A percentile compares a stretch with the other conserved stretches of the same genome.
These are phyloP conservation scores for Rhinoraja longicauda DNA, from an alignment of 2,797 vertebrate species.

Conservation along the genomic window DNA sequence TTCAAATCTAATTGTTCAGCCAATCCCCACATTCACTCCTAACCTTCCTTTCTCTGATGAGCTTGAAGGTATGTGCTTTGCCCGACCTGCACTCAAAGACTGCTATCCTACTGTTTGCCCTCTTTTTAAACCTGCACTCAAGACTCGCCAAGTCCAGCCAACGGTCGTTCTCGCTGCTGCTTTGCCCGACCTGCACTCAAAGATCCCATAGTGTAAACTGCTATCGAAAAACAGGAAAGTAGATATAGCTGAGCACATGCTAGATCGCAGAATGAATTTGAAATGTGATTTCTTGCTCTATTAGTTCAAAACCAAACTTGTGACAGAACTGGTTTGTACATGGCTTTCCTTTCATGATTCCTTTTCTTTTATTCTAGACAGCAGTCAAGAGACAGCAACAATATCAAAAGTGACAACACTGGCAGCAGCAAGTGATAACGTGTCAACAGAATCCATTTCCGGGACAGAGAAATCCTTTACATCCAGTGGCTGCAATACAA, in stretches of 20 bases:
- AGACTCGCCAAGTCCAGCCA: too few relatives aligned
- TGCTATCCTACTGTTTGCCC: too few relatives aligned
- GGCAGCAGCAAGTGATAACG: conserved; percentile 47
- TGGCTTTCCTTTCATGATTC: background rate
- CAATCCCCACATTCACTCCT: too few relatives aligned
- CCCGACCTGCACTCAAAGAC: too few relatives aligned
- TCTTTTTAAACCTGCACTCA: too few relatives aligned
- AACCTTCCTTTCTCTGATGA: too few relatives aligned
- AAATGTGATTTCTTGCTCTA: background rate
- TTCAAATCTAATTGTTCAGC: too few relatives aligned
- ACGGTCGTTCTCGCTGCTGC: too few relatives aligned
- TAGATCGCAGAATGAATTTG: background rate
- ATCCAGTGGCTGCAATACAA: conserved; percentile 54
- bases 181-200: too few relatives aligned
- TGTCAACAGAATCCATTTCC: conserved; percentile 57
- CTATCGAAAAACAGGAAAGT: background rate
- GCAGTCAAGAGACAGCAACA: conserved; percentile 54
- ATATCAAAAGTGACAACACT: conserved; percentile 52
- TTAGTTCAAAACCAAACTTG: background rate
- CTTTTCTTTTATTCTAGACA: conserved; percentile 56
- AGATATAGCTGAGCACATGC: background rate
- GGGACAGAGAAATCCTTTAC: conserved; percentile 57
- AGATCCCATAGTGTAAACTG: background rate
- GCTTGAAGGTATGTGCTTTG: too few relatives aligned
- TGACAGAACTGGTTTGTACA: background rate